Conservation (phyloP, 2,888 invertebrate genomes). For the Cataglyphis albicans region DNA sequence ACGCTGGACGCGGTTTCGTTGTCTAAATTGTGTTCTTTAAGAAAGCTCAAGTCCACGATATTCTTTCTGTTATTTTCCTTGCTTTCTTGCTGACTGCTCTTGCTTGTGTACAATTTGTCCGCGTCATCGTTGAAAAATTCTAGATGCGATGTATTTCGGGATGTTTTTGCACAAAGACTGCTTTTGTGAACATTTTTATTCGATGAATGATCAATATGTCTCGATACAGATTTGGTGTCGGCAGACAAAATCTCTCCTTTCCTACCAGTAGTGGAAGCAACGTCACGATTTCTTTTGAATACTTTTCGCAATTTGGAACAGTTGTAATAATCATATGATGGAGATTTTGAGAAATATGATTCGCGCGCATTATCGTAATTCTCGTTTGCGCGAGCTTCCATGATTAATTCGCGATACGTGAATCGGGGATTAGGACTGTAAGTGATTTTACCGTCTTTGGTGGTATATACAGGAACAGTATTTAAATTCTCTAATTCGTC, state of each 20-base stretch:
- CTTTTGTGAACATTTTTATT: slow-evolving; percentile 33
- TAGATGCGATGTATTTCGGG: slow-evolving; percentile 8
- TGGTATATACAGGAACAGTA: slow-evolving; percentile 84
- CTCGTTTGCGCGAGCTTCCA: slow-evolving; percentile 80
- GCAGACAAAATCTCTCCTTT: slow-evolving; percentile 38
- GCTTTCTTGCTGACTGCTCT: slow-evolving; percentile 23
- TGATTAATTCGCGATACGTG: slow-evolving; percentile 80
- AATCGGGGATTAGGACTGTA: slow-evolving; percentile 84
- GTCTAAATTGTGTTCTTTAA: slow-evolving; percentile 32
- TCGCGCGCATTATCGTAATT: slow-evolving; percentile 58
- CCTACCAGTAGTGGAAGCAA: slow-evolving; percentile 14
- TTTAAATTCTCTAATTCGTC: slow-evolving; percentile 80
- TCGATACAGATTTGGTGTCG: slow-evolving; percentile 5
- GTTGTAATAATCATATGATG: slow-evolving; percentile 57
- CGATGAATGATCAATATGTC: slow-evolving; percentile 3
- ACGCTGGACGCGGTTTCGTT: neutral
- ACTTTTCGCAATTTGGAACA: slow-evolving; percentile 62
- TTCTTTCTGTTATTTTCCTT: slow-evolving; percentile 12
- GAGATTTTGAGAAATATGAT: slow-evolving; percentile 56
- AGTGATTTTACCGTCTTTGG: slow-evolving; percentile 84
- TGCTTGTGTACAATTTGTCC: slow-evolving; percentile 41
- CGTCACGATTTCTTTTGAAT: slow-evolving; percentile 60
- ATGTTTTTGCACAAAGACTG: slow-evolving; percentile 15
- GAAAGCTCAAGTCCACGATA: slow-evolving; percentile 24
- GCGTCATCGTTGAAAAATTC: slow-evolving; percentile 44